A percentile compares a stretch with the other conserved stretches of the same genome.
Conservation (phyloP, 2,797 vertebrate species). For the Sebastolobus altivelis region DNA sequence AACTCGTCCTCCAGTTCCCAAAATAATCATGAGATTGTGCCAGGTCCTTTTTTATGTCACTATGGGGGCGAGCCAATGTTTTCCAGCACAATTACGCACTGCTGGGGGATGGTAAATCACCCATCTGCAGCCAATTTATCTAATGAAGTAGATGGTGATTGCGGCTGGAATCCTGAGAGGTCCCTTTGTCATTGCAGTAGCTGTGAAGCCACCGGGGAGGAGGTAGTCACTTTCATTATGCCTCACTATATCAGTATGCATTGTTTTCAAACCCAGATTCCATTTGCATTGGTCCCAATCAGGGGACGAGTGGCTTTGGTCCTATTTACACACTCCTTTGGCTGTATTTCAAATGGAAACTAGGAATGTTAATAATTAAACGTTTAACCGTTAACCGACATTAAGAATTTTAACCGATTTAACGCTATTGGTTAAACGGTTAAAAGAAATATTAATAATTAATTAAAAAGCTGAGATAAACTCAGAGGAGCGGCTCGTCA, state of each 20-base stretch:
- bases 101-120: constrained; percentile 42
- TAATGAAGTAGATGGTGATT: constrained; percentile 70
- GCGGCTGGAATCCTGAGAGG: constrained; percentile 58
- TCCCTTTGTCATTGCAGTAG: constrained; percentile 38
- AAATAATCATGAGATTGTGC: neutral
- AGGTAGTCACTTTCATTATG: constrained; percentile 39
- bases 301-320: neutral
- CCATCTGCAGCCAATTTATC: constrained; percentile 69
- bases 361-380: no score
- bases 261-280: constrained; percentile 16
- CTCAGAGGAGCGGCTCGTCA: no score
- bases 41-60: constrained; percentile 21
- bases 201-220: constrained; percentile 30
- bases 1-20: neutral
- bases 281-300: constrained; percentile 17
- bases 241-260: constrained; percentile 21
- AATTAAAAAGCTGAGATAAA: no score
- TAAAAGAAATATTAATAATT: no score
- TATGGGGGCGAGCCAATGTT: constrained; percentile 37
- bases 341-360: constrained; percentile 7
- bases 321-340: neutral
- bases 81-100: constrained; percentile 40
- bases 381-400: no score
- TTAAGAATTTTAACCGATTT: no score
- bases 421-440: no score